Evolutionary conservation across 2,797 vertebrate species (phyloP), one percentile per base, ranked within the genome.

Genomic region (Tinamus major): DNA sequence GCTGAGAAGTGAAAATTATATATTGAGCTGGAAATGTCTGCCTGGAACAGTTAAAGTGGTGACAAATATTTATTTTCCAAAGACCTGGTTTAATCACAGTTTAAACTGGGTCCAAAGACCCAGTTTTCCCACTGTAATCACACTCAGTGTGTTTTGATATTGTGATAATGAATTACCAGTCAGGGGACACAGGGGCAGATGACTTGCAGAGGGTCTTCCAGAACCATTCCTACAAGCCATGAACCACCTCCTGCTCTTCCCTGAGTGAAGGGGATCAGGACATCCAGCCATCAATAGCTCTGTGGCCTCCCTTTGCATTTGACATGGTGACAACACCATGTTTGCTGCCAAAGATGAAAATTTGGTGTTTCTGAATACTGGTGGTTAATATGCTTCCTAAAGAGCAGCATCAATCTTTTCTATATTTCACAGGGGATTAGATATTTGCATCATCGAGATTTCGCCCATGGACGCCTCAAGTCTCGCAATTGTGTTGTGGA

Each of bases 401-500:
- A 53, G 31, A 79, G 16, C 3, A 44, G 4, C 7, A 35, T 85
- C 14, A 5, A 1, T 48, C 21, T 82, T 21, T 79, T 69, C 46
- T 92, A 16, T 92, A 35, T 90, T 94, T 94, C 87, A 24, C 82
- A 99, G 99, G 99, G 99, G 69, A 99, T 99, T 97, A 99, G 98
- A 93, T 99, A 99, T 93, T 98, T 99, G 63, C 98, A 99, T 91
- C 98, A 98, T 83, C 97, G 97, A 94, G 98, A 98, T 9, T 98
- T 99, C 92, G 96, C 98, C 76, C 98, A 99, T 2, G 98, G 99
- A 46, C 98, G 98, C 77, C 97, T 99, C 64, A 99, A 99, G 94
- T 99, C 99, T 77, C 97, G 98, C 21, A 99, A 99, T 95, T 99
- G 98, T 94, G 98, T 99, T 74, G 99, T 99, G 61, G 98, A 99